Evolutionary conservation across 2,888 invertebrate genomes (phyloP).

Genomic region (Plusia festucae): DNA sequence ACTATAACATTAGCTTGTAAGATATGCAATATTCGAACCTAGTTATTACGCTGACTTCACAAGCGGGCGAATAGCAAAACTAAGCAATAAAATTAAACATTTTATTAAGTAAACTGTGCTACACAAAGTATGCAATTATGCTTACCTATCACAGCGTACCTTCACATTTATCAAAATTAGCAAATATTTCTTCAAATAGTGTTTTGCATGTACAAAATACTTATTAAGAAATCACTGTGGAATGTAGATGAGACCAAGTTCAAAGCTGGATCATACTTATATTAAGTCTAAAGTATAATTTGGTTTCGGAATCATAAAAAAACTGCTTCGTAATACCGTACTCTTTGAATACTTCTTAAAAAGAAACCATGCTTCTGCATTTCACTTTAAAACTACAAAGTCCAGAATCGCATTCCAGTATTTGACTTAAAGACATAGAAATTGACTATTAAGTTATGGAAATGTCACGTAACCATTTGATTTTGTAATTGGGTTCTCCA

Average conservation of each 20-base stretch:
- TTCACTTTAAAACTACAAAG: no score
- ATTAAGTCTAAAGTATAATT: no score
- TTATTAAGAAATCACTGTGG: no score
- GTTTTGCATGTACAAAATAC: neutral
- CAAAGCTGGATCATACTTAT: no score
- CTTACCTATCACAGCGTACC: neutral
- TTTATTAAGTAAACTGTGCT: slow-evolving; percentile 5
- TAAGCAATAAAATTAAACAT: slow-evolving; percentile 17
- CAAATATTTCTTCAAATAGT: neutral
- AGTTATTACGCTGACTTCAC: slow-evolving; percentile 44
- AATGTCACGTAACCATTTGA: neutral
- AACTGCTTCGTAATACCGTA: no score
- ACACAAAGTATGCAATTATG: neutral
- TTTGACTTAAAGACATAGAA: no score
- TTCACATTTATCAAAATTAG: neutral
- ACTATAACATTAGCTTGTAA: neutral
- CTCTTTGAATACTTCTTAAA: no score
- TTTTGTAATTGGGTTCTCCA: neutral
- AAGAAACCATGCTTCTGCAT: no score
- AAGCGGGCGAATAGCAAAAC: slow-evolving; percentile 4
- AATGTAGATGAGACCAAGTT: no score
- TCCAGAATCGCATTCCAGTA: no score
- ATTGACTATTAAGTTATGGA: no score
- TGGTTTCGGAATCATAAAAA: no score
- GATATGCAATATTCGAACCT: slow-evolving; percentile 25